Conservation (phyloP, 2,888 invertebrate species). For the Melinaea menophilus region DNA sequence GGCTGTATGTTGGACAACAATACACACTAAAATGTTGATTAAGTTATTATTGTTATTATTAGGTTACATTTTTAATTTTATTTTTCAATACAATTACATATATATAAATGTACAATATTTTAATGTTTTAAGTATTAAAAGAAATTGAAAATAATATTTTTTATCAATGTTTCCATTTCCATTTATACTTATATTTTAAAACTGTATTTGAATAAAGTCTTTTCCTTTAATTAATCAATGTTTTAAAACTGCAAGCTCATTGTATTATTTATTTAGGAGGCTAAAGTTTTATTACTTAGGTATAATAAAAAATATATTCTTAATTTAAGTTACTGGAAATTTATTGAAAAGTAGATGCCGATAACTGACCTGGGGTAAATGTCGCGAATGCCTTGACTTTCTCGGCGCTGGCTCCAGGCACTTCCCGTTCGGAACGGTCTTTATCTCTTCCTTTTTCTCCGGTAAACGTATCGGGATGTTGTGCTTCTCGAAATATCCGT, state of each 20-base stretch:
- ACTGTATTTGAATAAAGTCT: too few species aligned
- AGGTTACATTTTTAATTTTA: too few species aligned
- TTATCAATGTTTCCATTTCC: too few species aligned
- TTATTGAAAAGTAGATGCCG: not conserved
- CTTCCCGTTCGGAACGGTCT: slow-evolving; percentile 60
- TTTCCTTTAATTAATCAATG: too few species aligned
- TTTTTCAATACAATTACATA: too few species aligned
- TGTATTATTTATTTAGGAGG: too few species aligned
- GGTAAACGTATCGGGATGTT: slow-evolving; percentile 65
- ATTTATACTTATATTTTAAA: too few species aligned
- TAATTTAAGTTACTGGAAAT: not conserved
- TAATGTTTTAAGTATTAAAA: too few species aligned
- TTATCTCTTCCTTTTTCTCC: slow-evolving; percentile 51
- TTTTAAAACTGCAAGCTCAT: too few species aligned
- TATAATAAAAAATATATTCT: not conserved
- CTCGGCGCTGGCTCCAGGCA: slow-evolving; percentile 53
- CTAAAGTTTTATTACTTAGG: too few species aligned
- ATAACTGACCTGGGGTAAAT: slow-evolving; percentile 62
- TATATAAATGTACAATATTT: too few species aligned
- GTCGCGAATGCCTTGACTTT: slow-evolving; percentile 61
- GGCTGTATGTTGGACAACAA: not conserved
- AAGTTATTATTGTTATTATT: not conserved
- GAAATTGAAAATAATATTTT: too few species aligned
- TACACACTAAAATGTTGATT: not conserved
- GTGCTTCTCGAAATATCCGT: slow-evolving; percentile 72